Evolutionary conservation across 23 tunicate genomes (phyloP).

Genomic region (Ascidia mentula): DNA sequence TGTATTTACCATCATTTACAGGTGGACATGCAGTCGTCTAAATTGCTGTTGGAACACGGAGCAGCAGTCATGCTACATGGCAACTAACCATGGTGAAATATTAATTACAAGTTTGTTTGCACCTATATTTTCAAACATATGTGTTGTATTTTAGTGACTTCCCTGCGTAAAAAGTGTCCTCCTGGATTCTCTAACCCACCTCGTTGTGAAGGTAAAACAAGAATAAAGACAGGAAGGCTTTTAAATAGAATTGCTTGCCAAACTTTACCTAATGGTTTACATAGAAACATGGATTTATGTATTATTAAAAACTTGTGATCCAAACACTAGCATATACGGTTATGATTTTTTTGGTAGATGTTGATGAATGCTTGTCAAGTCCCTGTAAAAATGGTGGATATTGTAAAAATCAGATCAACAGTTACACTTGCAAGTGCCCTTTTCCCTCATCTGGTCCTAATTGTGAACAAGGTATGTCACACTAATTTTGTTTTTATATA

Average conservation of each 20-base stretch:
- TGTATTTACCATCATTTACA: too few species aligned
- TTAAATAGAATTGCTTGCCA: too few species aligned
- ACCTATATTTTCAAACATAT: background rate
- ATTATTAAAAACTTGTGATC: too few species aligned
- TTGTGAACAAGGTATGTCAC: background rate
- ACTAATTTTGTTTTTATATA: background rate
- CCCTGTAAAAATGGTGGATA: slow-evolving; percentile 96
- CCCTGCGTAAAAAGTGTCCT: background rate
- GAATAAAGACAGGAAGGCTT: too few species aligned
- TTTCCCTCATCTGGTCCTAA: background rate
- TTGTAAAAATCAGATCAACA: slow-evolving; percentile 45
- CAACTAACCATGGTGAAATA: background rate
- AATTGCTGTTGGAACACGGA: background rate
- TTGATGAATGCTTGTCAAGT: slow-evolving; percentile 68
- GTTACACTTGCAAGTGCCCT: slow-evolving; percentile 50
- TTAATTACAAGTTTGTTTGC: background rate
- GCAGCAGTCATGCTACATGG: background rate
- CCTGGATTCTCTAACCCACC: slow-evolving; percentile 7
- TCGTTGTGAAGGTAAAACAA: background rate
- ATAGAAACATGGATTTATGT: too few species aligned
- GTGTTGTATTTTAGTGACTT: background rate
- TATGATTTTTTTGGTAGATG: background rate
- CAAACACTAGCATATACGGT: too few species aligned
- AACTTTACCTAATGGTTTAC: too few species aligned
- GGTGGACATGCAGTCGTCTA: background rate